Percentiles rank a stretch among this genome's conserved stretches.
These are phyloP conservation scores for Temnothorax unifasciatus DNA, from an alignment of 2,888 invertebrate genomes.

Conservation along the genomic window DNA sequence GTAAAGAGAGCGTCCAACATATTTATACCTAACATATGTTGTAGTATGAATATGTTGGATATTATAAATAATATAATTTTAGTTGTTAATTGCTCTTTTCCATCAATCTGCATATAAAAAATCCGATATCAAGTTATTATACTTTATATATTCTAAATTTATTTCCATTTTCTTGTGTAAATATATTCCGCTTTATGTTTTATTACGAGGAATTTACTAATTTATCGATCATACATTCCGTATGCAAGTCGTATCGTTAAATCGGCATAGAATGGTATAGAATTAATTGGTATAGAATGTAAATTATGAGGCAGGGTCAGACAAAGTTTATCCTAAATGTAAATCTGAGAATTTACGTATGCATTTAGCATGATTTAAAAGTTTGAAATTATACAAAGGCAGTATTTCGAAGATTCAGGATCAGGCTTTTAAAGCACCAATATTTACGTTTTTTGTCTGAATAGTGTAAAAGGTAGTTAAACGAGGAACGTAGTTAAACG, in stretches of 20 bases:
- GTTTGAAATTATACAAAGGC: not conserved
- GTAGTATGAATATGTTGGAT: no score
- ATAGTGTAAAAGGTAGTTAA: not conserved
- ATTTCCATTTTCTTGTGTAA: not conserved
- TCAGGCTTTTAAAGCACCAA: not conserved
- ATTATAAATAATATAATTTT: no score
- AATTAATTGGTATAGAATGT: not conserved
- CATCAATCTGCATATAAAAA: no score
- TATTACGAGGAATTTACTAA: not conserved
- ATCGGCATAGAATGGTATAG: not conserved
- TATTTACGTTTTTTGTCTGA: not conserved
- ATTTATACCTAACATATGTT: no score
- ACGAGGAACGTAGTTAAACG: not conserved
- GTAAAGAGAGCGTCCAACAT: no score
- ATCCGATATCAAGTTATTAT: not conserved
- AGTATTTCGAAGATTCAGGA: not conserved
- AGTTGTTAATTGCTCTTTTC: no score
- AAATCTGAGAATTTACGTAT: not conserved
- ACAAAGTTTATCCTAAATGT: not conserved
- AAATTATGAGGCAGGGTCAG: not conserved
- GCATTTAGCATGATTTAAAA: not conserved
- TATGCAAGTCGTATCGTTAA: not conserved
- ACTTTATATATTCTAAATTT: not conserved
- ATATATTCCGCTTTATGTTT: not conserved
- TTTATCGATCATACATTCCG: not conserved